A percentile compares a stretch with the other conserved stretches of the same genome.
Conservation (phyloP, 2,888 invertebrate genomes). For the Harpalus rufipes region DNA sequence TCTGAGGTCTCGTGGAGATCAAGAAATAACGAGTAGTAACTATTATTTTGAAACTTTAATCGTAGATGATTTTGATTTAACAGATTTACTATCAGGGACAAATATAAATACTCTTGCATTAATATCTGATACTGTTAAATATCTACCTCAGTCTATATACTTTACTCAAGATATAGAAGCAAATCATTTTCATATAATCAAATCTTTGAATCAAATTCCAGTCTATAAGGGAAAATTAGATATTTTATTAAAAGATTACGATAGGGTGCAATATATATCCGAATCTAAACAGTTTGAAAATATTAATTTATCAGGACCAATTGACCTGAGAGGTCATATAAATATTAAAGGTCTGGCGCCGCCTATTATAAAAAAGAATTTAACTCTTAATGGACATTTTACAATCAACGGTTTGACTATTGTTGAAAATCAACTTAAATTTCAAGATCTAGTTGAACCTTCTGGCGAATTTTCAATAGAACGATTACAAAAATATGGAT, state of each 20-base stretch:
- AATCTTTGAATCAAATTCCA: constrained; percentile 77
- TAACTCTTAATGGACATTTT: constrained; percentile 76
- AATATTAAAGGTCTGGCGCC: constrained; percentile 76
- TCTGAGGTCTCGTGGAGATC: constrained; percentile 78
- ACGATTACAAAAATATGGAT: constrained; percentile 73
- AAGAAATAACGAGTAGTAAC: constrained; percentile 76
- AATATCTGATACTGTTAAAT: constrained; percentile 75
- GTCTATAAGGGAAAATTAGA: constrained; percentile 77
- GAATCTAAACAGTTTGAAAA: constrained; percentile 77
- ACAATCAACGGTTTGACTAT: constrained; percentile 77
- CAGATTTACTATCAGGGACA: constrained; percentile 68
- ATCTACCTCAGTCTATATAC: constrained; percentile 76
- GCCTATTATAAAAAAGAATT: constrained; percentile 76
- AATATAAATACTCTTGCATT: constrained; percentile 74
- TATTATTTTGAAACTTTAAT: constrained; percentile 74
- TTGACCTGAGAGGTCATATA: constrained; percentile 77
- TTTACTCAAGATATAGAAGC: constrained; percentile 76
- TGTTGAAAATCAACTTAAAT: constrained; percentile 75
- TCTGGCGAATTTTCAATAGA: constrained; percentile 72
- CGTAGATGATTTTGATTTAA: constrained; percentile 72
- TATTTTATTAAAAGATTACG: constrained; percentile 76
- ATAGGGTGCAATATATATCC: constrained; percentile 76
- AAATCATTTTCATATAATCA: constrained; percentile 75
- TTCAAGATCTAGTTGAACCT: constrained; percentile 73
- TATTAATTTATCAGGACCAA: constrained; percentile 76